Evolutionary conservation across 2,797 vertebrate species (phyloP).

Genomic region (Natrix natrix): DNA sequence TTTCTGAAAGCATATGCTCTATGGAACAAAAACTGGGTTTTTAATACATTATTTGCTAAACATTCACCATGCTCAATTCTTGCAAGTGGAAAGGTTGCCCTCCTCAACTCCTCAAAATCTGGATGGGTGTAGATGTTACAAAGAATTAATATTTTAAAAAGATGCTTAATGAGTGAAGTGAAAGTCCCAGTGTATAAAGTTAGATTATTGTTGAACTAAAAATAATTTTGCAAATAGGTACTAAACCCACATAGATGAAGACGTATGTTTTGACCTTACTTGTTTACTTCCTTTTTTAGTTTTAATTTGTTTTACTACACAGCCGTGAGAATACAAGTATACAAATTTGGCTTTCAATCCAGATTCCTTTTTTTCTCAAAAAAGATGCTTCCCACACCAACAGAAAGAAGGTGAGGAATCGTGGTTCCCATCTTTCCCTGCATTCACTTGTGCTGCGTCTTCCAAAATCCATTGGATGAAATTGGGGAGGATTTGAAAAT

Average conservation of each 20-base stretch:
- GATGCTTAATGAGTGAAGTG: conserved; percentile 64
- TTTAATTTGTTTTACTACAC: conserved; percentile 52
- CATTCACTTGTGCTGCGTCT: not conserved
- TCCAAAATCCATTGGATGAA: not conserved
- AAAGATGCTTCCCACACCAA: not conserved
- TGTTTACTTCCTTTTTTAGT: conserved; percentile 62
- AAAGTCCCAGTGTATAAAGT: conserved; percentile 67
- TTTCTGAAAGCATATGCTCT: conserved; percentile 40
- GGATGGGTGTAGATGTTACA: conserved; percentile 4
- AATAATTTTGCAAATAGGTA: conserved; percentile 56
- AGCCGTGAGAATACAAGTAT: not conserved
- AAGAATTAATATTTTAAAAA: conserved; percentile 39
- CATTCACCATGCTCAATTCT: conserved; percentile 11
- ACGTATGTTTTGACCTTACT: conserved; percentile 48
- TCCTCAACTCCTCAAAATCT: not conserved
- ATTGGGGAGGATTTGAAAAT: not conserved
- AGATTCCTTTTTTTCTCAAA: not conserved
- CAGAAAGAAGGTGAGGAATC: not conserved
- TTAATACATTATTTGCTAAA: not conserved
- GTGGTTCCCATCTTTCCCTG: too few relatives aligned
- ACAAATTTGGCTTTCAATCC: not conserved
- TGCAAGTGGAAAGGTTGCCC: fast-evolving
- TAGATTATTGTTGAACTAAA: conserved; percentile 65
- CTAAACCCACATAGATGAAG: conserved; percentile 61
- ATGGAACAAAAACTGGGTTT: conserved; percentile 32